Evolutionary conservation across 2,797 vertebrate species (phyloP), one percentile per base, ranked within the genome.

Genomic region (Gymnocypris eckloni): DNA sequence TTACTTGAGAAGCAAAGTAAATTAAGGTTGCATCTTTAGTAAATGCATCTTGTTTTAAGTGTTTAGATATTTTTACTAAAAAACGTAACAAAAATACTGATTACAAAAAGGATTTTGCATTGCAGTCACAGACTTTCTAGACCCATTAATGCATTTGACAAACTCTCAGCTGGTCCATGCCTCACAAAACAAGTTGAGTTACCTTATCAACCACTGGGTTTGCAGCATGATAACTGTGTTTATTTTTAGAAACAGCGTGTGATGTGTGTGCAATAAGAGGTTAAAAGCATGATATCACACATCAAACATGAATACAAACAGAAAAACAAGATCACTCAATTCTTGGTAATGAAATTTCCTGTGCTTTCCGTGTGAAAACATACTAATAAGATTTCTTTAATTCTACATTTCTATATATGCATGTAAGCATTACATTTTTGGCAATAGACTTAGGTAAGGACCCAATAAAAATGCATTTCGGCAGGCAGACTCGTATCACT

Each of bases 141-240:
- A 81, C 9, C 43, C n/a, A 76, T 86, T 67, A 77, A 82, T n/a
- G 37, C 52, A 66, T 66, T 79, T 79, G 41, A 79, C n/a, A 79
- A 45, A 48, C 59, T 66, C 16, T 79, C 48, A 93, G 89, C 92
- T 92, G 91, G 91, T 89, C 90, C 92, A 93, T 91, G 90, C 77
- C 82, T 92, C 92, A 93, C 91, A 95, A 94, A 95, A 95, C 94
- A 95, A 94, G 93, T 90, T 87, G 11, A 87, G 95, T 96, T 93
- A 93, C 91, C 92, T 92, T 94, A 91, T 94, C 91, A 94, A 95
- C 95, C 87, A 78, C 83, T 89, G 92, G 92, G 91, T 91, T 91
- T 92, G 93, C 88, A 89, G 93, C 92, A 89, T 88, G 88, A 85
- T 80, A 86, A 81, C 67, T 64, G 72, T 66, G 72, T 93, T 94